Base-by-base conservation (phyloP, 2,113 vertebrate species). In the Tinamus guttatus region DNA sequence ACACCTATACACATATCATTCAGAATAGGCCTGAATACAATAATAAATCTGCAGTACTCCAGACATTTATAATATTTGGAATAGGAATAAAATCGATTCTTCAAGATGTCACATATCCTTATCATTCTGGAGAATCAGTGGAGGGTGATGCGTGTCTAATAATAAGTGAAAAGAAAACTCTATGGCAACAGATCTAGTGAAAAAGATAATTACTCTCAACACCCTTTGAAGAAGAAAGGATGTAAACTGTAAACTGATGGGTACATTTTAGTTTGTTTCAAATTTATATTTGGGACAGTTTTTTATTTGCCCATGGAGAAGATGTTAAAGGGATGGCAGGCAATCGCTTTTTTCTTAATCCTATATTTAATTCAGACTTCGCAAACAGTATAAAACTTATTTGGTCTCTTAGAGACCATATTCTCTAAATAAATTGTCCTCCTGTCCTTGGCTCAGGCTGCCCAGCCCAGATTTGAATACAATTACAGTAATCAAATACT, bases 371-470 rank as follows among this genome's bases (percentile, higher is more conserved):
- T 86, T 93, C 87, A 89, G 17, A 6, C 4, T 84, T 93, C 65
- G 70, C 54, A 91, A 95, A 90, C 2, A 0, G 52, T 27, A 27
- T 88, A 87, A 77, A 89, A 63, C 5, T 86, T 95, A 93, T 62
- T 94, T 96, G 83, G 54, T 64, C 87, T 96, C 92, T 92, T 41
- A 83, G 94, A 96, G 58, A 89, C 41, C 65, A 1, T 81, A 92
- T 94, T 92, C 97, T 49, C 54, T 68, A 86, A 96, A 95, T 65
- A 64, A 90, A 92, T 59, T 65, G 22, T 25, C 59, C 93, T 86
- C 52, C 74, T 85, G 4, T 86, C 51, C 54, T 95, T 96, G 54
- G 67, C 69, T 90, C 30, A 62, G 40, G 47, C 25, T 85, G 24
- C 13, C 2, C 24, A 82, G 36, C 21, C 88, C 54, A 87, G 14